Evolutionary conservation across 92 coral and sea anemone species (phyloP).

Genomic region (Micromussa lordhowensis): DNA sequence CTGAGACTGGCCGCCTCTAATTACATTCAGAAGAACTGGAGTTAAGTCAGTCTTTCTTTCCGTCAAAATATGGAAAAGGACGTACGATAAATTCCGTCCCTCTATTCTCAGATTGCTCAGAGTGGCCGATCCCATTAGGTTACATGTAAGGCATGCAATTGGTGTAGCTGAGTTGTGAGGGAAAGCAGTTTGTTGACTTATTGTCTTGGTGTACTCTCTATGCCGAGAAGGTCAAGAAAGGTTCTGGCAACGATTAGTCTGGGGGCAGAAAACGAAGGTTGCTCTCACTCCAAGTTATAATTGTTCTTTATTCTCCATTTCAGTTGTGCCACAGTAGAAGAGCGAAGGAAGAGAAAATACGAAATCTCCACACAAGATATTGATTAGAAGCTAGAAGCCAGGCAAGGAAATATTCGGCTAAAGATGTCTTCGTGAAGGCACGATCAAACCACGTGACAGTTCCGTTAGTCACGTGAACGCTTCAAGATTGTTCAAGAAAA

Average conservation of each 20-base stretch:
- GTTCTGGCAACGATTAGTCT: too few relatives aligned
- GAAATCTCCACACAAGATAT: constrained; percentile 79
- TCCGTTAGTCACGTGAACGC: not conserved
- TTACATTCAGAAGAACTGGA: not conserved
- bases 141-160: too few relatives aligned
- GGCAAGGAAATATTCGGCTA: not conserved
- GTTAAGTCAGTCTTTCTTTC: not conserved
- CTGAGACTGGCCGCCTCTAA: not conserved
- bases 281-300: too few relatives aligned
- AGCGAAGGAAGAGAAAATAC: constrained; percentile 87
- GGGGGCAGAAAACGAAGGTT: too few relatives aligned
- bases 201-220: too few relatives aligned
- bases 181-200: too few relatives aligned
- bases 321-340: constrained; percentile 84
- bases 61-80: too few relatives aligned
- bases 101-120: too few relatives aligned
- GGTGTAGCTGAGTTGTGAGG: too few relatives aligned
- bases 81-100: too few relatives aligned
- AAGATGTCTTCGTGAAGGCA: not conserved
- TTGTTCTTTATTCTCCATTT: constrained; percentile 1
- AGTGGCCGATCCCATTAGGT: too few relatives aligned
- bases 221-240: too few relatives aligned
- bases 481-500: not conserved
- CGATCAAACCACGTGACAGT: not conserved
- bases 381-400: not conserved